Evolutionary conservation across 2,113 vertebrate genomes (phyloP).

Genomic region (Megaceryle torquata): DNA sequence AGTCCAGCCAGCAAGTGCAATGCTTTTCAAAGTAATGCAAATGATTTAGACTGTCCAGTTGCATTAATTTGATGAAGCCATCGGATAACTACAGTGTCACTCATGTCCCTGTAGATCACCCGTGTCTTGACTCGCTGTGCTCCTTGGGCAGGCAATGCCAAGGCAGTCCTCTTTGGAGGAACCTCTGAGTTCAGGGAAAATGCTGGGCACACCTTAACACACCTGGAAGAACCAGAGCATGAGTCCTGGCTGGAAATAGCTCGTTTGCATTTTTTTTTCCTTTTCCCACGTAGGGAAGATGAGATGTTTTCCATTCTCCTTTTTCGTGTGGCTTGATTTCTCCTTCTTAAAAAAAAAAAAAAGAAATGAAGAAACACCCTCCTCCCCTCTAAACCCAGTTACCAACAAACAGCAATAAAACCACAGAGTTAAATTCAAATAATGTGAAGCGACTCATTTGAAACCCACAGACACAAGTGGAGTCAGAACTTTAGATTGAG

Average conservation of each 20-base stretch:
- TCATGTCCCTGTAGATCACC: background rate
- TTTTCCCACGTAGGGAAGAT: background rate
- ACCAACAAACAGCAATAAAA: conserved; percentile 51
- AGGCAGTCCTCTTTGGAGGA: background rate
- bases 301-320: background rate
- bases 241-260: conserved; percentile 2
- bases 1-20: background rate
- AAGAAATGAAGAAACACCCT: background rate
- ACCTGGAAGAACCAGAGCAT: background rate
- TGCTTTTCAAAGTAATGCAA: background rate
- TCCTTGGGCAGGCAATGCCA: background rate
- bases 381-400: background rate
- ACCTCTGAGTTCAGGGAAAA: background rate
- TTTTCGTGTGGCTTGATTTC: background rate
- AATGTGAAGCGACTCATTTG: conserved; percentile 37
- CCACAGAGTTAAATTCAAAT: conserved; percentile 63
- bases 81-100: background rate
- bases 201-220: background rate
- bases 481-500: conserved; percentile 52
- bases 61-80: background rate
- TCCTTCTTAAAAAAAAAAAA: background rate
- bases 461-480: conserved; percentile 55
- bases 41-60: background rate
- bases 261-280: background rate
- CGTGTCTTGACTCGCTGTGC: rapidly evolving